A percentile compares a stretch with the other conserved stretches of the same genome.
These are phyloP conservation scores for Hyposmocoma kahamanoa DNA, from an alignment of 1,140 invertebrate genomes.

Conservation along the genomic window DNA sequence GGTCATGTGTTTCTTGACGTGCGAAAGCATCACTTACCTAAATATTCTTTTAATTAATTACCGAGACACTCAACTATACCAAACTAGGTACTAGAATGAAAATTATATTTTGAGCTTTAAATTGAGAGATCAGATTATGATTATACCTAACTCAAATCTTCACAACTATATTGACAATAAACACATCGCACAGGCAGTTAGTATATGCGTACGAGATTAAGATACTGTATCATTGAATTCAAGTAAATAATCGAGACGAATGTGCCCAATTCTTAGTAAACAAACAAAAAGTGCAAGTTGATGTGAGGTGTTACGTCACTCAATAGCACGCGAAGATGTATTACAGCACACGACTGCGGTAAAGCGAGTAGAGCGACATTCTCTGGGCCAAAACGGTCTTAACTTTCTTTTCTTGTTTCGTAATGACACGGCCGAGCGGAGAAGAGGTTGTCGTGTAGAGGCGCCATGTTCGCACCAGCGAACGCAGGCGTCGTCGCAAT, in stretches of 20 bases:
- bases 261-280: constrained; percentile 22
- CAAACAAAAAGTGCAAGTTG: constrained; percentile 33
- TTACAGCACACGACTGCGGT: constrained; percentile 25
- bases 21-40: too few species aligned
- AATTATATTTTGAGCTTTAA: too few species aligned
- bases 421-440: constrained; percentile 56
- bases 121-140: too few species aligned
- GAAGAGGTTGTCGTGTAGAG: constrained; percentile 26
- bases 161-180: too few species aligned
- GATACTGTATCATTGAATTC: constrained; percentile 15
- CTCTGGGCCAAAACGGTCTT: constrained; percentile 47
- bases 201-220: too few species aligned
- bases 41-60: too few species aligned
- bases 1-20: too few species aligned
- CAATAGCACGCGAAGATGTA: constrained; percentile 30
- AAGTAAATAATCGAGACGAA: constrained; percentile 12
- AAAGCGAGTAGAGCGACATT: constrained; percentile 47
- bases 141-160: too few species aligned
- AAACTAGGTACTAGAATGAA: too few species aligned
- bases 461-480: background rate
- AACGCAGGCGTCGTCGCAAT: background rate
- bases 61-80: too few species aligned
- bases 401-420: constrained; percentile 69
- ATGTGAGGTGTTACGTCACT: constrained; percentile 36
- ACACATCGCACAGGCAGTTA: too few species aligned